These are phyloP conservation scores for Creontiades dilutus DNA, from an alignment of 2,888 invertebrate genomes.

Conservation along the genomic window DNA sequence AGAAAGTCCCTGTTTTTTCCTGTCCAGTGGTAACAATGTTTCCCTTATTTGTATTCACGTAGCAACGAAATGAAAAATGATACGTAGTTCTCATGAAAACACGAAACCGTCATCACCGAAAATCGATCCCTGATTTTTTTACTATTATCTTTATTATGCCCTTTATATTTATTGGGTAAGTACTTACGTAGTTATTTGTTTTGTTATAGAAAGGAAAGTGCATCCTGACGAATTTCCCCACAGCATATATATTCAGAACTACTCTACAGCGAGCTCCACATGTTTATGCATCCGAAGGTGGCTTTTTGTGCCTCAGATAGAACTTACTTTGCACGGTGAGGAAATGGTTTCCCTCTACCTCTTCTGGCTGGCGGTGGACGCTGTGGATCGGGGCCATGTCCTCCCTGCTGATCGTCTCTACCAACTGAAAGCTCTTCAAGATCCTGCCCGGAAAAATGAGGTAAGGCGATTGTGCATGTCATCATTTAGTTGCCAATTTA, in stretches of 20 bases:
- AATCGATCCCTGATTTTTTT: too few relatives aligned
- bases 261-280: conserved; percentile 97
- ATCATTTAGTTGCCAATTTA: neutral
- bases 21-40: too few relatives aligned
- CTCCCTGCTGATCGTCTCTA: conserved; percentile 94
- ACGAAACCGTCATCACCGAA: too few relatives aligned
- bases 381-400: conserved; percentile 95
- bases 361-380: conserved; percentile 96
- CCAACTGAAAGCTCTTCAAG: conserved; percentile 97
- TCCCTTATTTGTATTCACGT: too few relatives aligned
- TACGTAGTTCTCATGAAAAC: too few relatives aligned
- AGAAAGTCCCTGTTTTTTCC: too few relatives aligned
- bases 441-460: conserved; percentile 90
- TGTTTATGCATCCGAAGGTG: conserved; percentile 94
- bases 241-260: conserved; percentile 98
- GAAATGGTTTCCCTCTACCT: conserved; percentile 89
- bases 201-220: conserved; percentile 89
- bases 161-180: too few relatives aligned
- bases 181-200: too few relatives aligned
- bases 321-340: conserved; percentile 84
- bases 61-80: too few relatives aligned
- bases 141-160: too few relatives aligned
- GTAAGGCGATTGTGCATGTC: conserved; percentile 77
- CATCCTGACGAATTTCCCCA: conserved; percentile 97
- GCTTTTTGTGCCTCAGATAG: conserved; percentile 88